Conservation (phyloP, 92 coral and sea anemone species). For the Paramuricea clavata region DNA sequence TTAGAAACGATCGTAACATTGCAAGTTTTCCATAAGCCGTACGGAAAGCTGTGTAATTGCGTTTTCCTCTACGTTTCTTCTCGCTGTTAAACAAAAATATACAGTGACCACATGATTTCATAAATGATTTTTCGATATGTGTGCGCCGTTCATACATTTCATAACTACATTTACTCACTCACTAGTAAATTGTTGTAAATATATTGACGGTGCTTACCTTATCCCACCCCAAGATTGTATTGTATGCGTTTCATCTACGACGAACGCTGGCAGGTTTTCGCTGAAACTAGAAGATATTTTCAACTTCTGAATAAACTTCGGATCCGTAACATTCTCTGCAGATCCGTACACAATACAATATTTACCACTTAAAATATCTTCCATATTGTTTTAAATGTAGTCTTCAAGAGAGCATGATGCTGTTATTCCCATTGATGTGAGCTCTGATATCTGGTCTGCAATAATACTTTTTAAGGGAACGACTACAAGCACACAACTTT, state of each 20-base stretch:
- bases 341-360: not conserved
- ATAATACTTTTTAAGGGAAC: not conserved
- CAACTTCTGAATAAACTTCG: not conserved
- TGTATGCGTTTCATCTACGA: conserved; percentile 11
- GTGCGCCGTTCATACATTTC: no score
- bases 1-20: not conserved
- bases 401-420: not conserved
- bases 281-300: not conserved
- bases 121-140: no score
- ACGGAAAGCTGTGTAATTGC: conserved; percentile 9
- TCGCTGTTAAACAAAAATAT: not conserved
- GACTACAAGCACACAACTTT: not conserved
- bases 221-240: not conserved
- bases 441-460: not conserved
- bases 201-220: not conserved
- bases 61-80: no score
- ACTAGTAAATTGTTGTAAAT: not conserved
- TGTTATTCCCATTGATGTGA: not conserved
- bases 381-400: not conserved
- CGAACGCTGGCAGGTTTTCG: not conserved
- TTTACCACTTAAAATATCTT: not conserved
- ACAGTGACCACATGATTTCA: no score
- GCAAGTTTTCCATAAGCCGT: not conserved
- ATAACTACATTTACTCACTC: not conserved
- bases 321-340: not conserved